Evolutionary conservation across 1,140 invertebrate species (phyloP).

Genomic region (Listronotus bonariensis): DNA sequence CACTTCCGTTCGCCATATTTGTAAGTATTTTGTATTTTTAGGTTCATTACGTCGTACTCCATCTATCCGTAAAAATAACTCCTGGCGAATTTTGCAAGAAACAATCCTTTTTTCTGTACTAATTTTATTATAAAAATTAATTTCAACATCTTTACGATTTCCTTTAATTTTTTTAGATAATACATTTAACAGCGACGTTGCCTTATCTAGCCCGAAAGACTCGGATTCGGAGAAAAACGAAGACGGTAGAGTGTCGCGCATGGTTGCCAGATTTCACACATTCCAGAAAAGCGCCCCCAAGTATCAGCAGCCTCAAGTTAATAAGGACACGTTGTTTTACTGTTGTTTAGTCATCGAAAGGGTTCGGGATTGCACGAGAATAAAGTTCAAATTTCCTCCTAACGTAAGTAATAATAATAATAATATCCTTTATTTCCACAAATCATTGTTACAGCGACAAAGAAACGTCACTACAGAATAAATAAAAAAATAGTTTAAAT

Average conservation of each 20-base stretch:
- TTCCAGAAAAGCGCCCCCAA: slow-evolving; percentile 48
- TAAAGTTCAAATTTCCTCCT: slow-evolving; percentile 68
- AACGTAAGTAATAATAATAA: slow-evolving; percentile 66
- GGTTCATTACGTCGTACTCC: too few species aligned
- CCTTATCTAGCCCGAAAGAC: background rate
- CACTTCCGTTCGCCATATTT: too few species aligned
- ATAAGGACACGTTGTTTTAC: slow-evolving; percentile 62
- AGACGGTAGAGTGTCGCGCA: slow-evolving; percentile 34
- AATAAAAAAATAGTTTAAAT: too few species aligned
- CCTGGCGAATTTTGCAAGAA: too few species aligned
- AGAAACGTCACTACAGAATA: too few species aligned
- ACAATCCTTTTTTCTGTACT: too few species aligned
- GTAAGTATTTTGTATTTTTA: too few species aligned
- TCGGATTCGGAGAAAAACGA: slow-evolving; percentile 15
- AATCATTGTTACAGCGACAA: too few species aligned
- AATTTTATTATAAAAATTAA: too few species aligned
- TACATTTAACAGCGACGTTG: slow-evolving; percentile 27
- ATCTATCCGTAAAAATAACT: too few species aligned
- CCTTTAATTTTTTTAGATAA: slow-evolving; percentile 26
- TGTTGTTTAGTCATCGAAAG: slow-evolving; percentile 68
- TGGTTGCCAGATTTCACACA: slow-evolving; percentile 54
- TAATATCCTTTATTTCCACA: too few species aligned
- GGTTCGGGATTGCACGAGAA: slow-evolving; percentile 66
- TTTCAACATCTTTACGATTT: too few species aligned
- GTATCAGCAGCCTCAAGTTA: slow-evolving; percentile 41